Base-by-base conservation (phyloP, 2,113 vertebrate species). In the Narcine bancroftii region DNA sequence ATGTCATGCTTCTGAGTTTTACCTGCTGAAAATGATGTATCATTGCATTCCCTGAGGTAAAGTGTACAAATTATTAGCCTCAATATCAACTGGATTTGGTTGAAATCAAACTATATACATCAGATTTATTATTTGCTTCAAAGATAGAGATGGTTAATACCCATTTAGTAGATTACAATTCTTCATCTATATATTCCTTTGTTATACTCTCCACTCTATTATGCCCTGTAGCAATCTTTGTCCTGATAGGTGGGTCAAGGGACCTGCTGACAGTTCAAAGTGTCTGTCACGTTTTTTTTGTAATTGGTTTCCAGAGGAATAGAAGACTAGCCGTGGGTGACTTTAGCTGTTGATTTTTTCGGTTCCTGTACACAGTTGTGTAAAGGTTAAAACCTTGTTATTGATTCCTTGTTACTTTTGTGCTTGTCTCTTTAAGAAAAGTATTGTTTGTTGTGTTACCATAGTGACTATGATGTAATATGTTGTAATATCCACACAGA, bases 291-390 rank as follows among this genome's bases (percentile, higher is more conserved):
- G 36, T 29, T 60, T 21, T 87, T 56, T 36, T 53, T 87, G n/a
- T 87, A 87, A 87, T 87, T 87, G 81, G 81, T 63, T 87, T 87
- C 81, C n/a, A 60, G 53, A 36, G 53, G 53, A 60, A 56, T 39
- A 36, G 17, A 56, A 63, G 33, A 36, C 33, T 53, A 87, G 56
- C 81, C 81, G 19, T n/a, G 33, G 81, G 81, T 63, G 81, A 87
- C 50, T 87, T n/a, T 60, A 33, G 50, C 81, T 87, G 81, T 53
- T n/a, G 50, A 60, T 87, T 63, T 83, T 21, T n/a, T 87, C n/a
- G n/a, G 36, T 87, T 56, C 81, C 53, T n/a, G 36, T 63, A 15
- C 19, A n/a, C 56, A 21, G 33, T 87, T 36, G 81, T n/a, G n/a
- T n/a, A n/a, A n/a, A n/a, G n/a, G n/a, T n/a, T n/a, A n/a, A n/a